Base-by-base conservation (phyloP, 2,113 vertebrate species). In the Hyperopisus bebe region DNA sequence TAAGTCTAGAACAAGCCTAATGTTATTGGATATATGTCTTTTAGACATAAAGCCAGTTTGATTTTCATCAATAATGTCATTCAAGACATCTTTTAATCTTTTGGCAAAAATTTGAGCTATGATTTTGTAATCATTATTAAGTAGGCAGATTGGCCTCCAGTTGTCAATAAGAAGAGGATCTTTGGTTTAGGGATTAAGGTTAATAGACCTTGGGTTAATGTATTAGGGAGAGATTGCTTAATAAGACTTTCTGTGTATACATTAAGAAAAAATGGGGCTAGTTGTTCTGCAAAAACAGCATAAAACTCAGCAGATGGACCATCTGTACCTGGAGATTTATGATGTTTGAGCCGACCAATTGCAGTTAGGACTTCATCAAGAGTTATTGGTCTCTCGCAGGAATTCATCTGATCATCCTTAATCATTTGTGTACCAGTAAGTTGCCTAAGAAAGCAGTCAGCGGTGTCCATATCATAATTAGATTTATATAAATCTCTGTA, bases 131-230 rank as follows among this genome's bases (percentile, higher is more conserved):
- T 89, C 48, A 35, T 83, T 83, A 58, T 89, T 83, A 35, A 89
- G 31, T 1, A 83, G 77, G 27, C 46, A 82, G 0, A 89, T 89
- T 51, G 88, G 35, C 1, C 46, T 27, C 66, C 74, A 89, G 35
- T 84, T 77, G 10, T 84, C 88, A 89, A 89, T 51, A 15, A 83
- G 50, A 19, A 89, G 35, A 24, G 8, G 2, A 50, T 89, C 77
- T 42, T 89, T 46, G 88, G 88, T 55, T 89, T 89, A 7, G 88
- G 48, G 42, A 89, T 82, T 77, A 89, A 27, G 51, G 44, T 44
- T 27, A 82, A 35, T 5, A 82, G 21, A 9, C 88, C 88, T 89
- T 89, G 77, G 13, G 44, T 83, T 39, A 89, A 35, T 27, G 70
- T 55, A 31, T 77, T 31, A 5, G 88, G 88, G 10, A 83, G 46